Evolutionary conservation across 2,113 vertebrate species (phyloP).

Genomic region (Neolamprologus variostigma): DNA sequence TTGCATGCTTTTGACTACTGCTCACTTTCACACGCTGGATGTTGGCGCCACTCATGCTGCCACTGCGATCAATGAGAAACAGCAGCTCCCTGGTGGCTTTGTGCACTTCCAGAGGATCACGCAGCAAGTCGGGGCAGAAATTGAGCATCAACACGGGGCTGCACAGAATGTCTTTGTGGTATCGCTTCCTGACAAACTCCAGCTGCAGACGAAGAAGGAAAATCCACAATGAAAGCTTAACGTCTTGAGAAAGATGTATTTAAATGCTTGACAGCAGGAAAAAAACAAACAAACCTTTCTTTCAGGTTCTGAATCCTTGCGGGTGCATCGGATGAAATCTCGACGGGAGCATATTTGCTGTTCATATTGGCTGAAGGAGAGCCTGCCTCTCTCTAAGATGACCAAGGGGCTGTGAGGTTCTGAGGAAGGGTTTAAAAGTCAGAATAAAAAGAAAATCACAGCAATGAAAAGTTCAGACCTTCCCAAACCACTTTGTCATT

Average conservation of each 20-base stretch:
- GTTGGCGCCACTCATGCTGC: conserved; percentile 63
- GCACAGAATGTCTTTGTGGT: conserved; percentile 91
- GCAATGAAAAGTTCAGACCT: neutral
- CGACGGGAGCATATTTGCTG: conserved; percentile 77
- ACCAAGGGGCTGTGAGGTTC: conserved; percentile 89
- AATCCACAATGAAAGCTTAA: neutral
- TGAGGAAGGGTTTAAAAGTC: conserved; percentile 34
- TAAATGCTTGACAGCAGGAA: neutral
- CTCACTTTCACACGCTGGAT: conserved; percentile 76
- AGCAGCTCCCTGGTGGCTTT: conserved; percentile 82
- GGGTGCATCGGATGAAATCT: conserved; percentile 78
- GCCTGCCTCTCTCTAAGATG: conserved; percentile 81
- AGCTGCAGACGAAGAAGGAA: conserved; percentile 64
- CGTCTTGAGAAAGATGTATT: neutral
- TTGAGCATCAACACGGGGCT: conserved; percentile 94
- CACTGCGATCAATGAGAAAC: conserved; percentile 80
- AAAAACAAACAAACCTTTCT: conserved; percentile 71
- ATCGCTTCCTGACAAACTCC: conserved; percentile 86
- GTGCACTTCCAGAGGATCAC: conserved; percentile 71
- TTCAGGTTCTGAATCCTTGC: conserved; percentile 78
- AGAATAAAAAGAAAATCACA: neutral
- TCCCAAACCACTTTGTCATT: neutral
- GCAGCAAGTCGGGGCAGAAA: conserved; percentile 82
- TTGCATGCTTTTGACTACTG: neutral
- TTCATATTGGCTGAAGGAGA: conserved; percentile 83